Evolutionary conservation across 30 jellyfish, hydroid and myxozoan species (phyloP).

Genomic region (Pseudorhiza aurosa): DNA sequence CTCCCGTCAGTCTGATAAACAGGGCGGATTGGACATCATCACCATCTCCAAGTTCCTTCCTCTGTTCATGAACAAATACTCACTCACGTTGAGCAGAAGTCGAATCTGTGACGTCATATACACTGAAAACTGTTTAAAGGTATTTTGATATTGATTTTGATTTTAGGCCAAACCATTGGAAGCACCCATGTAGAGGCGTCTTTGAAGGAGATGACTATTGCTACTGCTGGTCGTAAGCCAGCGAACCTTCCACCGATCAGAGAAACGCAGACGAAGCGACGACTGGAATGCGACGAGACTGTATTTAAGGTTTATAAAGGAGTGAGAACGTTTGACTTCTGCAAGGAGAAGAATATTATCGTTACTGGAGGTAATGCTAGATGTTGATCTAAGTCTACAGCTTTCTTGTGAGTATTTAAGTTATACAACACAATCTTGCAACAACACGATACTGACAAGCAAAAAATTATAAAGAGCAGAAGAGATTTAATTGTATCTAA

Average conservation of each 20-base stretch:
- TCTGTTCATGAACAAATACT: too few species aligned
- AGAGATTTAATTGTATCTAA: too few species aligned
- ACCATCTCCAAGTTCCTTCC: too few species aligned
- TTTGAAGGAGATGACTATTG: slow-evolving; percentile 58
- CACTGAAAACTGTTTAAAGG: too few species aligned
- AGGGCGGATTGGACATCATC: too few species aligned
- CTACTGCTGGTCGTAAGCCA: slow-evolving; percentile 40
- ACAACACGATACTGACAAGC: too few species aligned
- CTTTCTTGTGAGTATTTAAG: neutral
- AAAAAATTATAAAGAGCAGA: too few species aligned
- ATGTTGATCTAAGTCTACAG: neutral
- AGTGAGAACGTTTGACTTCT: slow-evolving; percentile 87
- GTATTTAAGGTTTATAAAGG: slow-evolving; percentile 88
- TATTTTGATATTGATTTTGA: too few species aligned
- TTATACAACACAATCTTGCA: neutral
- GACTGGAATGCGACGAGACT: slow-evolving; percentile 89
- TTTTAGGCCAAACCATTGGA: slow-evolving; percentile 83
- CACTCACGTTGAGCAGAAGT: too few species aligned
- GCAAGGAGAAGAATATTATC: slow-evolving; percentile 84
- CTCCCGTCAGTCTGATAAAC: too few species aligned
- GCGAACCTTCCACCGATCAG: slow-evolving; percentile 58
- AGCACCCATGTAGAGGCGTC: slow-evolving; percentile 83
- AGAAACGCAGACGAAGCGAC: slow-evolving; percentile 59
- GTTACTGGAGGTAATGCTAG: slow-evolving; percentile 91
- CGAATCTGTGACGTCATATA: too few species aligned